Conservation (phyloP, 2,888 invertebrate genomes). For the Drosophila nr. perissopoda region DNA sequence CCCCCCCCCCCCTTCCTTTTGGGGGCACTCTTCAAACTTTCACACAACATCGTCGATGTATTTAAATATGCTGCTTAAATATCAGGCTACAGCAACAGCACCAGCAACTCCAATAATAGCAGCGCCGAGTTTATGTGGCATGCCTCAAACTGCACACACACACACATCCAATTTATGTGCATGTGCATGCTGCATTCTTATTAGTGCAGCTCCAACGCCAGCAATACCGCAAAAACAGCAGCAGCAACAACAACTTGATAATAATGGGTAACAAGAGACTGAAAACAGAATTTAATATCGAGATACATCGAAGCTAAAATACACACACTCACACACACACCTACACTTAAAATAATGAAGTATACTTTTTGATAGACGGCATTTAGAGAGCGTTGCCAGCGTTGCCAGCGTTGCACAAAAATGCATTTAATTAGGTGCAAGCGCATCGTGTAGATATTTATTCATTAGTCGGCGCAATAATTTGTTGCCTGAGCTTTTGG, state of each 20-base stretch:
- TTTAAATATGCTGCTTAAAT: slow-evolving; percentile 67
- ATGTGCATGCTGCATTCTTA: slow-evolving; percentile 44
- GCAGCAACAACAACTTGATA: slow-evolving; percentile 21
- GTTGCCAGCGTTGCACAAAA: slow-evolving; percentile 27
- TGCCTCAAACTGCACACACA: slow-evolving; percentile 61
- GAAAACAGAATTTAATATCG: slow-evolving; percentile 37
- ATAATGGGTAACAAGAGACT: slow-evolving; percentile 15
- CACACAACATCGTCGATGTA: slow-evolving; percentile 50
- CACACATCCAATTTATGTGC: slow-evolving; percentile 32
- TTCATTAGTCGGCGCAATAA: slow-evolving; percentile 67
- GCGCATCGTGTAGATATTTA: slow-evolving; percentile 55
- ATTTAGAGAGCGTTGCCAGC: slow-evolving; percentile 12
- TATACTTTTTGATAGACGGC: slow-evolving; percentile 14
- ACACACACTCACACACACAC: slow-evolving; percentile 1
- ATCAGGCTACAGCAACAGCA: slow-evolving; percentile 39
- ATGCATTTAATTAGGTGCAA: slow-evolving; percentile 51
- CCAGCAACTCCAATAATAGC: slow-evolving; percentile 37
- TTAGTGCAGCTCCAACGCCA: slow-evolving; percentile 69
- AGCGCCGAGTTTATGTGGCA: slow-evolving; percentile 71
- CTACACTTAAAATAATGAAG: slow-evolving; percentile 34
- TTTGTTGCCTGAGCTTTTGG: slow-evolving; percentile 61
- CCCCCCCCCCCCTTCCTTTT: background rate
- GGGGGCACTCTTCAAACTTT: slow-evolving; percentile 22
- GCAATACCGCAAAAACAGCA: slow-evolving; percentile 34
- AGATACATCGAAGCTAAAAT: slow-evolving; percentile 18